phyloP scores from a whole-genome alignment of 2,113 vertebrate species.

The Bothrops jararaca region DNA sequence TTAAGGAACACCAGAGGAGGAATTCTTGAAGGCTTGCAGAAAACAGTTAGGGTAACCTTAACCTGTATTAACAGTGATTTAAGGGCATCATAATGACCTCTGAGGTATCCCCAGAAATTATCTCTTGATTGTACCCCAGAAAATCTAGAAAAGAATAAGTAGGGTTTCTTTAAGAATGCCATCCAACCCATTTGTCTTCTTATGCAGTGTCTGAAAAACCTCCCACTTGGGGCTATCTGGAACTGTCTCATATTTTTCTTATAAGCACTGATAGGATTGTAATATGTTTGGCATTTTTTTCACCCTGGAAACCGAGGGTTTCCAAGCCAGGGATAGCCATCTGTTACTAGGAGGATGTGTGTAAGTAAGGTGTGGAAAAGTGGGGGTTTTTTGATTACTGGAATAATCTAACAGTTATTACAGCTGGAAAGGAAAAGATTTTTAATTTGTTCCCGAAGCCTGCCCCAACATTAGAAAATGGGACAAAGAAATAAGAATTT shows the following conservation, averaged over 20 bases:
- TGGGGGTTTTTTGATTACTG: background rate
- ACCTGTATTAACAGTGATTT: background rate
- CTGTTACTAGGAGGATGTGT: background rate
- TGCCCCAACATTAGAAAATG: background rate
- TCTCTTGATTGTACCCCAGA: background rate
- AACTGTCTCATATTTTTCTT: background rate
- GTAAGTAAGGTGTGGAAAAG: background rate
- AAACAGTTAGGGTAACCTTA: background rate
- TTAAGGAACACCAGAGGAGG: background rate
- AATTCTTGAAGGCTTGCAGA: background rate
- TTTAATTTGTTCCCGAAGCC: background rate
- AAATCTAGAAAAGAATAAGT: background rate
- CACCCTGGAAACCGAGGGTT: background rate
- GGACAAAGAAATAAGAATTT: background rate
- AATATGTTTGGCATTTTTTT: background rate
- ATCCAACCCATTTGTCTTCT: background rate
- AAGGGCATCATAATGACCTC: background rate
- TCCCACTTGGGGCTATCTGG: background rate
- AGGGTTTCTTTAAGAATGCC: background rate
- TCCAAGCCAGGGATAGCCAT: background rate
- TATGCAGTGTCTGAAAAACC: background rate
- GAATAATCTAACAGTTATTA: background rate
- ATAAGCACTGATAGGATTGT: background rate
- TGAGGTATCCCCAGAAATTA: background rate
- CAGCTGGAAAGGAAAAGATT: background rate